These are phyloP conservation scores for Phasia obesa DNA, from an alignment of 2,888 invertebrate genomes.

Conservation along the genomic window DNA sequence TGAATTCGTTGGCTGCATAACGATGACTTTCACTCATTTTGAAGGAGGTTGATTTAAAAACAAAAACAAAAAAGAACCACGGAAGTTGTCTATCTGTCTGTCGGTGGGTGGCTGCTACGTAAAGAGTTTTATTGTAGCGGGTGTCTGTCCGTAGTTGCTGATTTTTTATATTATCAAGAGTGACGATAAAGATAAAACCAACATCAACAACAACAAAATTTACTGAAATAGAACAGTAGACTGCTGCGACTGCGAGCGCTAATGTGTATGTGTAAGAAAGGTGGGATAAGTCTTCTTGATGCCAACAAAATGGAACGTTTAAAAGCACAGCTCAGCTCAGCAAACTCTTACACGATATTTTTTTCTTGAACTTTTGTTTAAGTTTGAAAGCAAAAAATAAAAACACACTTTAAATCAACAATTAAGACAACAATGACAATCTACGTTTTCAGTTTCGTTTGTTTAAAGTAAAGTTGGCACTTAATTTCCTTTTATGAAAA, in stretches of 20 bases:
- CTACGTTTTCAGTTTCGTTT: neutral
- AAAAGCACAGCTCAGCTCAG: no score
- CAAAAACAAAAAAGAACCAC: neutral
- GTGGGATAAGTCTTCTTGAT: slow-evolving; percentile 42
- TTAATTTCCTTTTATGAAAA: slow-evolving; percentile 35
- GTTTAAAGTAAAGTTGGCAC: slow-evolving; percentile 33
- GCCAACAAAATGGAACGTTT: slow-evolving; percentile 24
- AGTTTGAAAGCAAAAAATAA: slow-evolving; percentile 1
- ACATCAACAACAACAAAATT: slow-evolving; percentile 9
- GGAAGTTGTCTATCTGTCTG: slow-evolving; percentile 10
- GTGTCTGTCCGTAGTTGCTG: neutral
- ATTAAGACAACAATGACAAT: slow-evolving; percentile 18
- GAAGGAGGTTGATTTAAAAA: slow-evolving; percentile 14
- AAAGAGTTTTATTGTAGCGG: neutral
- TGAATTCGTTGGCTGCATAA: slow-evolving; percentile 82
- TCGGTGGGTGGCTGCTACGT: slow-evolving; percentile 1
- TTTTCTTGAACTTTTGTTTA: neutral
- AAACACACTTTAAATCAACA: slow-evolving; percentile 40
- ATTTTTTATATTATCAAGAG: slow-evolving; percentile 15
- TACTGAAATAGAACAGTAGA: neutral
- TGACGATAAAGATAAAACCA: slow-evolving; percentile 6
- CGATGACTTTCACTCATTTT: slow-evolving; percentile 81
- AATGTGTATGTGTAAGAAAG: neutral
- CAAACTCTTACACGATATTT: slow-evolving; percentile 11
- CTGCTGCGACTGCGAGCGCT: neutral